Evolutionary conservation across 2,888 invertebrate species (phyloP).

Genomic region (Aphidoletes aphidimyza): DNA sequence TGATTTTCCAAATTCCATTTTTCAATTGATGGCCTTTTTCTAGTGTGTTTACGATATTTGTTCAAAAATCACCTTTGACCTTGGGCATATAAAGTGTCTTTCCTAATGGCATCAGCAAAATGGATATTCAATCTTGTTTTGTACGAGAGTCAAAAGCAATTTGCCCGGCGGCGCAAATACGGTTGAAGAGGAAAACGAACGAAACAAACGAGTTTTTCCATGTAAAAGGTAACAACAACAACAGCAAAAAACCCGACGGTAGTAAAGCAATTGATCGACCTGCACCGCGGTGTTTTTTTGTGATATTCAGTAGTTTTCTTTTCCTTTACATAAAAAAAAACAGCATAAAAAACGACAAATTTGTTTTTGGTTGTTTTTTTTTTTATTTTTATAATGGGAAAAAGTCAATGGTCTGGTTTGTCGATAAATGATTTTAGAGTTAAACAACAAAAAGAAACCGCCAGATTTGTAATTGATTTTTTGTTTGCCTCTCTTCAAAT

Average conservation of each 20-base stretch:
- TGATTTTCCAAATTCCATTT: background rate
- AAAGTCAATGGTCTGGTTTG: conserved; percentile 10
- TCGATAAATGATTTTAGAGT: background rate
- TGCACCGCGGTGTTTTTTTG: no score
- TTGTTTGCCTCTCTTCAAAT: no score
- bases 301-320: background rate
- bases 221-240: no score
- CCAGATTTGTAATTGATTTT: background rate
- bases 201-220: conserved; percentile 7
- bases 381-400: no score
- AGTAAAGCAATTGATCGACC: no score
- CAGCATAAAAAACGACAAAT: no score
- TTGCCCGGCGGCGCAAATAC: background rate
- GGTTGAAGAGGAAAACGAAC: background rate
- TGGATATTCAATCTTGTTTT: background rate
- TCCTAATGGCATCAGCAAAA: background rate
- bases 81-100: background rate
- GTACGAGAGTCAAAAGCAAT: background rate
- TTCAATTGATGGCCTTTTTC: no score
- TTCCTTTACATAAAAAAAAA: background rate
- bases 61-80: conserved; percentile 22
- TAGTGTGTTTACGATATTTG: no score
- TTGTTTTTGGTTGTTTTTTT: conserved; percentile 34
- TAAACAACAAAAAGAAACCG: background rate
- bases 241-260: no score